These are phyloP conservation scores for Euthynnus affinis DNA, from an alignment of 2,797 vertebrate species.

Conservation along the genomic window DNA sequence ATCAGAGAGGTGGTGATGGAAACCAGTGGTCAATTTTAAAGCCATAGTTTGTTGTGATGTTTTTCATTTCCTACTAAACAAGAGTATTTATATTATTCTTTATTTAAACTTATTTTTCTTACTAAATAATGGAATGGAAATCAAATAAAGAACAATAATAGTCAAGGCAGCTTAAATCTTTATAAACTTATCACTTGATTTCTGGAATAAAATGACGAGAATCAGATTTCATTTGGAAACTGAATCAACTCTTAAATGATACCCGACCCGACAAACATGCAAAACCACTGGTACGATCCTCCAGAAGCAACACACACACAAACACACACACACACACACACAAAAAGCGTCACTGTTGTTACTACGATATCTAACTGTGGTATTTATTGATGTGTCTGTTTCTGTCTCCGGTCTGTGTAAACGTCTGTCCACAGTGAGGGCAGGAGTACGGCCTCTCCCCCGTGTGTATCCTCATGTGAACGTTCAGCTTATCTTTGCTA, in stretches of 20 bases:
- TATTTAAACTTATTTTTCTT: not conserved
- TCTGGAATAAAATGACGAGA: not conserved
- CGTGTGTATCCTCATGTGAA: slow-evolving; percentile 82
- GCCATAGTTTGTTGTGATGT: no score
- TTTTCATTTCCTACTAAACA: no score
- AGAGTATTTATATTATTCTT: not conserved
- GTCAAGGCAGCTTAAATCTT: not conserved
- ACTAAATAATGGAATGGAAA: not conserved
- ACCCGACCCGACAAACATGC: slow-evolving; percentile 28
- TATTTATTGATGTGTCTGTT: slow-evolving; percentile 81
- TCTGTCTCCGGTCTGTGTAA: slow-evolving; percentile 81
- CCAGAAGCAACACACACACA: slow-evolving; percentile 2
- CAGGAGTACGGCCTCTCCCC: slow-evolving; percentile 82
- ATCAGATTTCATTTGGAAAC: not conserved
- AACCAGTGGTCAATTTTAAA: no score
- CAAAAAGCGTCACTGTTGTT: not conserved
- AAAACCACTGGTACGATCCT: slow-evolving; percentile 20
- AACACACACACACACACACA: no score
- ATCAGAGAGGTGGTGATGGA: no score
- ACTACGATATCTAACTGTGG: slow-evolving; percentile 41
- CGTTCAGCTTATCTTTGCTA: slow-evolving; percentile 79
- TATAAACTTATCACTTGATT: not conserved
- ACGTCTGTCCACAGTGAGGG: slow-evolving; percentile 78
- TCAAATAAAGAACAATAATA: not conserved
- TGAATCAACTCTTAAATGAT: not conserved